Evolutionary conservation across 2,113 vertebrate species (phyloP).

Genomic region (Lonchura striata): DNA sequence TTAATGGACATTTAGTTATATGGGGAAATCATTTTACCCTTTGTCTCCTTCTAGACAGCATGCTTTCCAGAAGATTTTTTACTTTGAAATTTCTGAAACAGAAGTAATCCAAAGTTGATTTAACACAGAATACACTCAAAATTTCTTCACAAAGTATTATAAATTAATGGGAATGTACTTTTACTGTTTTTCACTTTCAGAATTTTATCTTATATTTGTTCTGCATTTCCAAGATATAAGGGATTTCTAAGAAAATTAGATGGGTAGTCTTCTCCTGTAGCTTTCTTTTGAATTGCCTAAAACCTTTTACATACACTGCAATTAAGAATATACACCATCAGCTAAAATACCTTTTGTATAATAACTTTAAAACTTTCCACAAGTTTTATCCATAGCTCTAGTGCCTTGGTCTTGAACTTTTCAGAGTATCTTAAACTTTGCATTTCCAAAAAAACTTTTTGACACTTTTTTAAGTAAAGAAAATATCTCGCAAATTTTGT

Average conservation of each 20-base stretch:
- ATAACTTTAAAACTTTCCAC: not conserved
- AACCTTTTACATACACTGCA: not conserved
- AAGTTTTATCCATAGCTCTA: not conserved
- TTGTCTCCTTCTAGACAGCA: not conserved
- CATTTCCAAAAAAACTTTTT: not conserved
- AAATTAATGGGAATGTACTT: not conserved
- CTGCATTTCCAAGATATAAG: not conserved
- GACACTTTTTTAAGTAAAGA: not conserved
- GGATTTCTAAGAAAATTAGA: not conserved
- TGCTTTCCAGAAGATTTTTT: not conserved
- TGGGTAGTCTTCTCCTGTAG: fast-evolving
- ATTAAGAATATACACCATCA: not conserved
- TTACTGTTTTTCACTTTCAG: not conserved
- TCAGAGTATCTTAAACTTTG: not conserved
- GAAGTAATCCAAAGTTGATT: not conserved
- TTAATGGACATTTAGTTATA: fast-evolving
- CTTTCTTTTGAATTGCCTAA: not conserved
- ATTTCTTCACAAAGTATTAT: fast-evolving
- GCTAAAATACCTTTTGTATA: fast-evolving
- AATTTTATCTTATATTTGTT: not conserved
- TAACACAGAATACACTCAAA: not conserved
- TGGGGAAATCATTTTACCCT: not conserved
- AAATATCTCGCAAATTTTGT: not conserved
- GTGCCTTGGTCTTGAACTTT: not conserved
- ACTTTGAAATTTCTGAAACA: not conserved